These are phyloP conservation scores for Drosophila sulfurigaster DNA, from an alignment of 1,140 invertebrate species.

Conservation along the genomic window DNA sequence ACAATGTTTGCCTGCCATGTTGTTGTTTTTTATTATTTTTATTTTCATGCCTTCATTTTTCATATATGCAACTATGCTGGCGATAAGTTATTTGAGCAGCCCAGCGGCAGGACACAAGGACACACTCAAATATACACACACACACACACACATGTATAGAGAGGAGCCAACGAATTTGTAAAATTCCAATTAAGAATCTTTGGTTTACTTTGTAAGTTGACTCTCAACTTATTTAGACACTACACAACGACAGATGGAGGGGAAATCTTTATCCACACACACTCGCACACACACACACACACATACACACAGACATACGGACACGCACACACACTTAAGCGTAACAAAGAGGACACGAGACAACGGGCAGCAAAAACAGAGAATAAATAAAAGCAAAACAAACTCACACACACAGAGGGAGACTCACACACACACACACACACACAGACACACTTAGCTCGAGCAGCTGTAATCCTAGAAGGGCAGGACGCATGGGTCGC, in stretches of 20 bases:
- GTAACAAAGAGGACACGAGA: conserved; percentile 78
- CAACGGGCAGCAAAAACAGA: conserved; percentile 76
- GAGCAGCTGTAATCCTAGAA: conserved; percentile 73
- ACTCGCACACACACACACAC: conserved; percentile 10
- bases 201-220: conserved; percentile 83
- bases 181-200: conserved; percentile 84
- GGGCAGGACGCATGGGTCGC: conserved; percentile 57
- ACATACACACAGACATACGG: conserved; percentile 7
- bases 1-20: conserved; percentile 47
- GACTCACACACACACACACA: conserved; percentile 2
- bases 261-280: conserved; percentile 71
- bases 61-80: conserved; percentile 75
- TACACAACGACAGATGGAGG: conserved; percentile 78
- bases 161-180: conserved; percentile 75
- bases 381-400: conserved; percentile 80
- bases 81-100: conserved; percentile 77
- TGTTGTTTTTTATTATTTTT: conserved; percentile 18
- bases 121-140: conserved; percentile 7
- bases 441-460: conserved; percentile 33
- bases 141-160: conserved; percentile 1
- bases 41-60: conserved; percentile 65
- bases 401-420: conserved; percentile 42
- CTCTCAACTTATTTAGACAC: conserved; percentile 83
- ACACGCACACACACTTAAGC: conserved; percentile 72
- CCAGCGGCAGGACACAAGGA: conserved; percentile 44